Evolutionary conservation across 2,113 vertebrate genomes (phyloP).

Genomic region (Callionymus lyra): DNA sequence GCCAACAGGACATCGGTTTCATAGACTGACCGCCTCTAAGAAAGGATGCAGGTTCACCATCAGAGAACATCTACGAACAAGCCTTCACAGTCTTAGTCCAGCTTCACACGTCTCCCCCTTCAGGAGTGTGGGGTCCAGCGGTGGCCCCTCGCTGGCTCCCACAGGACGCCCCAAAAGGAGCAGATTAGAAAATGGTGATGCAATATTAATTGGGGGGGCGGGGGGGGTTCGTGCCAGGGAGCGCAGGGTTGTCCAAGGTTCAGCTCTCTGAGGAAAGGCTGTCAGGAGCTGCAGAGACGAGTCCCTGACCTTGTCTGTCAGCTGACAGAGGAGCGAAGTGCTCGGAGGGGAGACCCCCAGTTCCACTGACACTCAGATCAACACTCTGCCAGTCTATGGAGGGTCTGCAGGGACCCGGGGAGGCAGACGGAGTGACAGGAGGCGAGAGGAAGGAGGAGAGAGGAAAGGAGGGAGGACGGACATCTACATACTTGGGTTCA

Average conservation of each 20-base stretch:
- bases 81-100: too few species aligned
- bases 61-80: too few species aligned
- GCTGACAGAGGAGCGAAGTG: slow-evolving; percentile 39
- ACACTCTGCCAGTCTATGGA: slow-evolving; percentile 51
- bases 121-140: slow-evolving; percentile 4
- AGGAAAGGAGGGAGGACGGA: too few species aligned
- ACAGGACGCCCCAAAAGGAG: slow-evolving; percentile 21
- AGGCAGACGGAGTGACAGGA: slow-evolving; percentile 17
- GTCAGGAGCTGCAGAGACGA: slow-evolving; percentile 61
- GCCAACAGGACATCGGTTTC: too few species aligned
- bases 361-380: slow-evolving; percentile 53
- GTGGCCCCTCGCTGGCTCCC: slow-evolving; percentile 27
- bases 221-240: slow-evolving; percentile 46
- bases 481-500: too few species aligned
- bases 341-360: slow-evolving; percentile 36
- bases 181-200: slow-evolving; percentile 58
- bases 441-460: slow-evolving; percentile 4
- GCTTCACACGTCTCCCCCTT: too few species aligned
- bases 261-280: slow-evolving; percentile 61
- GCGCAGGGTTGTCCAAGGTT: slow-evolving; percentile 44
- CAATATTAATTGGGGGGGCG: slow-evolving; percentile 72
- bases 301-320: slow-evolving; percentile 73
- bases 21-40: too few species aligned
- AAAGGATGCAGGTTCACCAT: too few species aligned
- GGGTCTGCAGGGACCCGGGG: slow-evolving; percentile 43